Conservation (phyloP, 2,113 vertebrate genomes). For the Lipophrys pholis region DNA sequence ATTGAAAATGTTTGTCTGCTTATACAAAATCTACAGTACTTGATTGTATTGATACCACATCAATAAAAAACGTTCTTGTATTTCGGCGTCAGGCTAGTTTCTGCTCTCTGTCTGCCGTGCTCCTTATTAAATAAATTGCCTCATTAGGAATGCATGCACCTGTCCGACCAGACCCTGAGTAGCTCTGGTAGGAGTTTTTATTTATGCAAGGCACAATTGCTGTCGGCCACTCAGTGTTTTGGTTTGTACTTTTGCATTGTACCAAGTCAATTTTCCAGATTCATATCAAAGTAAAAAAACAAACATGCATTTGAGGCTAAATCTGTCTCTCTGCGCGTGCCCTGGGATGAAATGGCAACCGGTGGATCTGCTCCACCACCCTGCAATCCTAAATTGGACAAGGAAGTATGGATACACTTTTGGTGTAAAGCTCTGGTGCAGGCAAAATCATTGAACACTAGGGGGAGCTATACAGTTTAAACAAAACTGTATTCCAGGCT, state of each 20-base stretch:
- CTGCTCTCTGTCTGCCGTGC: slow-evolving; percentile 13
- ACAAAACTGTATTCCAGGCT: background rate
- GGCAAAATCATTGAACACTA: slow-evolving; percentile 29
- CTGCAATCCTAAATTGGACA: too few species aligned
- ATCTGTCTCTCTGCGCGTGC: too few species aligned
- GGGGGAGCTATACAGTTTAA: slow-evolving; percentile 47
- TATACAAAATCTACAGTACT: slow-evolving; percentile 90
- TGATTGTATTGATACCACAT: slow-evolving; percentile 93
- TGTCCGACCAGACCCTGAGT: too few species aligned
- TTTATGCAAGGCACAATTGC: too few species aligned
- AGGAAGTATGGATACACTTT: background rate
- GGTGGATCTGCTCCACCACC: too few species aligned
- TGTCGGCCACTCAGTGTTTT: too few species aligned
- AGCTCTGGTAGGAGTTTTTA: too few species aligned
- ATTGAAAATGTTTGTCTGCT: slow-evolving; percentile 90
- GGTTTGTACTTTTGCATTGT: too few species aligned
- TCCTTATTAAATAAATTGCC: background rate
- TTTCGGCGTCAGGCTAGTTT: slow-evolving; percentile 30
- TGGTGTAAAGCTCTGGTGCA: background rate
- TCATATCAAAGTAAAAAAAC: too few species aligned
- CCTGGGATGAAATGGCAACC: too few species aligned
- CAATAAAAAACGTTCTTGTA: slow-evolving; percentile 92
- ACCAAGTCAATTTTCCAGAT: too few species aligned
- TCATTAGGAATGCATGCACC: background rate
- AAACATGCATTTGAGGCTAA: too few species aligned